Evolutionary conservation across 2,888 invertebrate genomes (phyloP), one percentile per base, ranked within the genome.

Genomic region (Criorhina ranunculi): DNA sequence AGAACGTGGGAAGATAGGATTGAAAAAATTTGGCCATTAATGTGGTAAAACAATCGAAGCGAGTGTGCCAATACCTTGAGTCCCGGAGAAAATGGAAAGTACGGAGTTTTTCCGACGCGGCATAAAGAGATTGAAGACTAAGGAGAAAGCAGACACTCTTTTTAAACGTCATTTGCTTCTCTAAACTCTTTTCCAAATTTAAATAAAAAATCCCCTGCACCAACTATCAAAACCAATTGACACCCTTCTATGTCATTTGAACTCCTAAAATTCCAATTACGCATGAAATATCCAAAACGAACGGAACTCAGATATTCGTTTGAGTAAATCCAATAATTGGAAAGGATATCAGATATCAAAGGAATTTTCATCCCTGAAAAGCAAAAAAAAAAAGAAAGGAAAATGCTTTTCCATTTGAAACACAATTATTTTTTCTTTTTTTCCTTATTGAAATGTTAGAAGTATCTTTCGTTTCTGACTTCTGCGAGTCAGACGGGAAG

Each of bases 271-370:
- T 8, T 15, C 2, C 15, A 42, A 42, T 15, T 15, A 15, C 42
- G 15, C 15, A 42, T 42, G 12, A 42, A 42, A n/a, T 9, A 15
- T 42, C 5, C 42, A 7, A 17, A 15, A 42, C 7, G 15, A 8
- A 11, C 31, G 11, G 57, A 15, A 42, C 29, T 33, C 3, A 64
- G 69, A 66, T 70, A 77, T 72, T 72, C 82, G 33, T 60, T 67
- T 44, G 9, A 82, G 44, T 64, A 59, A 76, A 81, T 76, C 57
- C 57, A 64, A 57, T 81, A 81, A 81, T 81, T 81, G 76, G 51
- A 59, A 70, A 76, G 57, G 57, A 81, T 81, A 80, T 80, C 67
- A 46, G 51, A 75, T 77, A 77, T 80, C 80, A 80, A 80, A 80
- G 73, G 75, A 67, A 67, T 53, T 64, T 37, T 42, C 29, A 72